Percentiles rank a stretch among this genome's conserved stretches.
Conservation (phyloP, 2,888 invertebrate genomes). For the Dermolepida albohirtum region DNA sequence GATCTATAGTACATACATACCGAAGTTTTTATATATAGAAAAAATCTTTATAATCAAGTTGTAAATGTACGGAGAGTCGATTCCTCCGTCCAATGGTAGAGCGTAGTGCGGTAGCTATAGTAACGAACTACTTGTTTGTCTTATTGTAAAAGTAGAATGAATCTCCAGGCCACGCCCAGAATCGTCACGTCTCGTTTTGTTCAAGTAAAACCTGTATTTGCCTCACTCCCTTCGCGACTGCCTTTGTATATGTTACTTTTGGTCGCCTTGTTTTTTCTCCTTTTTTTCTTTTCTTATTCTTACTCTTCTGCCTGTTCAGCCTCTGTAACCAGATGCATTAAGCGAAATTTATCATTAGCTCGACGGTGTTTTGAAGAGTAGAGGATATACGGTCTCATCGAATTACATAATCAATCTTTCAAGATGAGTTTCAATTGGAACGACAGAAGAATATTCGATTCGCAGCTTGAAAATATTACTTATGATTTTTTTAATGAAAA, state of each 20-base stretch:
- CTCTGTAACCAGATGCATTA: slow-evolving; percentile 35
- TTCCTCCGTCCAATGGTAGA: slow-evolving; percentile 61
- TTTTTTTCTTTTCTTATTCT: slow-evolving; percentile 23
- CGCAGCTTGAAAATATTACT: neutral
- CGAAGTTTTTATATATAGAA: slow-evolving; percentile 24
- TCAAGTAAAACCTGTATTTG: slow-evolving; percentile 42
- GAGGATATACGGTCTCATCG: slow-evolving; percentile 6
- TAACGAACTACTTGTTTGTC: slow-evolving; percentile 62
- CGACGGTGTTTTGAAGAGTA: slow-evolving; percentile 5
- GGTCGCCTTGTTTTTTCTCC: slow-evolving; percentile 32
- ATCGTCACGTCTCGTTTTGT: slow-evolving; percentile 63
- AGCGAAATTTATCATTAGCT: slow-evolving; percentile 25
- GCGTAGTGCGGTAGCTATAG: slow-evolving; percentile 67
- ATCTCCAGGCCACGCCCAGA: slow-evolving; percentile 63
- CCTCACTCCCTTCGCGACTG: slow-evolving; percentile 38
- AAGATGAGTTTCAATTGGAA: too few relatives aligned
- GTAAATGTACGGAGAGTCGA: slow-evolving; percentile 44
- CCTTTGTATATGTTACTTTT: slow-evolving; percentile 31
- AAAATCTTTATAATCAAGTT: slow-evolving; percentile 46
- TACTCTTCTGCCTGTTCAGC: slow-evolving; percentile 3
- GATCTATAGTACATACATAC: neutral
- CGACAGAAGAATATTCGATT: slow-evolving; percentile 12
- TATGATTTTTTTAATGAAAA: too few relatives aligned
- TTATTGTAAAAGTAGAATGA: slow-evolving; percentile 65
- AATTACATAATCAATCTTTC: slow-evolving; percentile 30